phyloP scores from a whole-genome alignment of 1,140 invertebrate genomes.

The Theocolax elegans region DNA sequence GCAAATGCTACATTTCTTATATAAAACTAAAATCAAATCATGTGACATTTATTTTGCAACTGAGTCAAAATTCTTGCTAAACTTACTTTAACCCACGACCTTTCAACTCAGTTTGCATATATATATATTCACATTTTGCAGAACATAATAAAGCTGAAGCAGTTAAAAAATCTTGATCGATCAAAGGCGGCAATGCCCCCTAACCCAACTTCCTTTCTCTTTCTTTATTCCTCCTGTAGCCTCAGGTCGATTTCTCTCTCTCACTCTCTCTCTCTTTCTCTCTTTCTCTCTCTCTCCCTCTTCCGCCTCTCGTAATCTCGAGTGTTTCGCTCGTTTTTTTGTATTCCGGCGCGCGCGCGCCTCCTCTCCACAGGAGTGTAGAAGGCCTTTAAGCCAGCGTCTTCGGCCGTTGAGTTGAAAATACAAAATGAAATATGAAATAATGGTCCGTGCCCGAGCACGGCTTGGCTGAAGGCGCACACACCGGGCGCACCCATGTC shows the following conservation, averaged over 20 bases:
- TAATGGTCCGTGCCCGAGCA: slow-evolving; percentile 61
- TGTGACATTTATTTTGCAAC: too few species aligned
- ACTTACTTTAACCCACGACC: too few species aligned
- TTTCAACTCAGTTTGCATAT: too few species aligned
- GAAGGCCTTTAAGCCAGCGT: slow-evolving; percentile 47
- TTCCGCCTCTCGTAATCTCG: slow-evolving; percentile 32
- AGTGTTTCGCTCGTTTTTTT: slow-evolving; percentile 33
- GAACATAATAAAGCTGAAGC: slow-evolving; percentile 25
- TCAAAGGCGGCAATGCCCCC: slow-evolving; percentile 24
- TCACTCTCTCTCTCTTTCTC: slow-evolving; percentile 46
- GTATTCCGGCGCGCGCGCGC: slow-evolving; percentile 18
- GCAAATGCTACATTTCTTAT: too few species aligned
- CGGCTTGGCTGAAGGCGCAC: slow-evolving; percentile 53
- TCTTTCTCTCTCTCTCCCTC: slow-evolving; percentile 41
- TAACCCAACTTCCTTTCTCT: slow-evolving; percentile 33
- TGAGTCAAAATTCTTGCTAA: too few species aligned
- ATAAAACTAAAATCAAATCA: too few species aligned
- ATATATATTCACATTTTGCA: too few species aligned
- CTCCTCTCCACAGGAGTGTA: neutral
- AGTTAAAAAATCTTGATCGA: slow-evolving; percentile 33
- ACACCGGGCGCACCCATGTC: slow-evolving; percentile 62
- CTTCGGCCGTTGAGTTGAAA: slow-evolving; percentile 51
- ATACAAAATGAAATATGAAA: slow-evolving; percentile 65
- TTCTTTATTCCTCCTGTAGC: slow-evolving; percentile 12
- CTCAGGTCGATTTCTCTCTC: slow-evolving; percentile 36